Evolutionary conservation across 2,113 vertebrate species (phyloP), one percentile per base, ranked within the genome.

Genomic region (Pungitius pungitius): DNA sequence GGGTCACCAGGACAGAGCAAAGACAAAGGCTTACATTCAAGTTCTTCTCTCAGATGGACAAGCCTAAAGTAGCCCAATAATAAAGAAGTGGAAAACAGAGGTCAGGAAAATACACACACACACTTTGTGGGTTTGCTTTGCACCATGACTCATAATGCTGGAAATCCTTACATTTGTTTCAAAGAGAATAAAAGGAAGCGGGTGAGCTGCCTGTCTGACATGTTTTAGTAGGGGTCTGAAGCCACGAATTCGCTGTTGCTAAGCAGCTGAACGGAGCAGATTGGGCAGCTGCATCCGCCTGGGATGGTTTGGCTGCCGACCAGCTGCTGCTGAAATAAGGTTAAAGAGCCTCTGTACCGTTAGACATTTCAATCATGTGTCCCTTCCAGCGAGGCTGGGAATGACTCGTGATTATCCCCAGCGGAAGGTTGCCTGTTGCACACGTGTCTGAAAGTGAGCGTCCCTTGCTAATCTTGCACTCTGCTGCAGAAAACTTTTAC

Each of bases 321-420:
- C 83, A 76, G 85, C 88, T 88, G 87, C 73, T n/a, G 75, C 73
- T 71, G 65, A 85, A 87, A 92, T 65, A 65, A 89, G 77, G 75
- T 90, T 87, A 86, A 78, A 65, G 51, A 77, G 75, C 74, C 83
- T 82, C 76, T 37, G 63, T 51, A 9, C 45, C n/a, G 75, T 71
- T 40, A 72, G 30, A 37, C 15, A 0, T 60, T 76, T 85, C 37
- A 83, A 20, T 65, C 24, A 33, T 51, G 18, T 45, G 22, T 55
- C 51, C 39, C 49, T 56, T 24, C 55, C 35, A 67, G 9, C 24
- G 1, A 62, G 56, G 5, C n/a, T 0, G 26, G 37, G 10, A 7
- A 61, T 51, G 35, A 58, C 14, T 73, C 42, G 10, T 49, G n/a
- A 49, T 49, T 3, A 49, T 49, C 47, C n/a, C 20, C 47, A 10